Evolutionary conservation across 1,140 invertebrate genomes (phyloP), one percentile per base, ranked within the genome.

Genomic region (Rhynchophorus ferrugineus): DNA sequence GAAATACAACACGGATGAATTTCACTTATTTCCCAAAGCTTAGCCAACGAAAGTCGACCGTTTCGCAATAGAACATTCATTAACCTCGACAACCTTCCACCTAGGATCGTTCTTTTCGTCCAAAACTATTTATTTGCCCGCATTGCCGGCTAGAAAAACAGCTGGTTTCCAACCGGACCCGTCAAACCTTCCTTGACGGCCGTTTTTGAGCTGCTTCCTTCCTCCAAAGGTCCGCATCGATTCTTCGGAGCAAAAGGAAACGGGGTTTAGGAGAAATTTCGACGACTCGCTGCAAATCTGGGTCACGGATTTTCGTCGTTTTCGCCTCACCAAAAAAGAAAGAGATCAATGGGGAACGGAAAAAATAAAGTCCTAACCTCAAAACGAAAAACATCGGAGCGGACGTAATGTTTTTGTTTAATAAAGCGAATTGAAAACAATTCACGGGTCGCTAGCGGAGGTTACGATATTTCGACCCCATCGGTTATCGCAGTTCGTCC

Each of bases 1-100:
- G 44, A 44, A 53, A 53, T 51, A 51, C 43, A 51, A 51, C 3
- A 16, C 22, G 44, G 38, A 47, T n/a, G n/a, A 47, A 47, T 35
- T 47, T 49, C 7, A 19, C 6, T 14, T 9, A 18, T 33, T 39
- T 8, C n/a, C 21, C 46, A 35, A 46, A 36, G 21, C n/a, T 29
- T 7, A 14, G 17, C 34, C 13, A 14, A 21, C 33, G 34, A 37
- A 36, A 47, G 11, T 3, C 22, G 29, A 21, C 13, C 29, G 39
- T 50, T 43, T 50, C 24, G 13, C 48, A 42, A 44, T 47, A 36
- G 7, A 37, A 36, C 6, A 36, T 17, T 36, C 2, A 13, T 47
- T 17, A 29, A 35, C 46, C 35, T 38, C 19, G 37, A 20, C 19
- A 41, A 14, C 11, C 39, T 49, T 39, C 24, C 9, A 11, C 11